These are phyloP conservation scores for Psittacula echo DNA, from an alignment of 2,797 vertebrate genomes.

Conservation along the genomic window DNA sequence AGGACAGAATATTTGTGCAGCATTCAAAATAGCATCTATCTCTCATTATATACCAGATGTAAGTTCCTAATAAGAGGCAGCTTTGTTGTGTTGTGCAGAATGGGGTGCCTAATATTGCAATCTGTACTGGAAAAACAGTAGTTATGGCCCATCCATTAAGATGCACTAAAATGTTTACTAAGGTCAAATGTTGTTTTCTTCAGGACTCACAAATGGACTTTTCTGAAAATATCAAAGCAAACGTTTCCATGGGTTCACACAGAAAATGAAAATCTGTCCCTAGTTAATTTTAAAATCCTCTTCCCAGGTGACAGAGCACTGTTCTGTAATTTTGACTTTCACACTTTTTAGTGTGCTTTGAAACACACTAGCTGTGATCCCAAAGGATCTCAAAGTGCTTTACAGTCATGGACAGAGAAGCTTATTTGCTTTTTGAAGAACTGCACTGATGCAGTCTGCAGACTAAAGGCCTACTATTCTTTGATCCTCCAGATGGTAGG, in stretches of 20 bases:
- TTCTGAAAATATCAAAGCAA: neutral
- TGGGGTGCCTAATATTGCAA: neutral
- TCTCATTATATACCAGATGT: neutral
- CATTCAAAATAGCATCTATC: neutral
- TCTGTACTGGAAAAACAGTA: neutral
- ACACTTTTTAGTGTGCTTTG: neutral
- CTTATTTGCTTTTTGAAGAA: conserved; percentile 31
- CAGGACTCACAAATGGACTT: neutral
- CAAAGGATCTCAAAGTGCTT: conserved; percentile 23
- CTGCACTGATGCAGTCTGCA: neutral
- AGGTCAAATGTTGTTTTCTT: neutral
- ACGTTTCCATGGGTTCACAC: neutral
- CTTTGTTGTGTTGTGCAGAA: neutral
- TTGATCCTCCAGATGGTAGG: conserved; percentile 18
- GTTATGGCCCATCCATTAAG: neutral
- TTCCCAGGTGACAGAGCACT: neutral
- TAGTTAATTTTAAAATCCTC: neutral
- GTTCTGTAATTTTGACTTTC: conserved; percentile 6
- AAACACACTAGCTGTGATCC: neutral
- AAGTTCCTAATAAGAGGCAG: neutral
- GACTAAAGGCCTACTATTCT: conserved; percentile 10
- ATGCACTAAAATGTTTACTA: neutral
- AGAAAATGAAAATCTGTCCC: neutral
- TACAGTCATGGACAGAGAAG: neutral
- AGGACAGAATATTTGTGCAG: neutral